A percentile compares a stretch with the other conserved stretches of the same genome.
These are phyloP conservation scores for Calonectris borealis DNA, from an alignment of 2,113 vertebrate species.

Conservation along the genomic window DNA sequence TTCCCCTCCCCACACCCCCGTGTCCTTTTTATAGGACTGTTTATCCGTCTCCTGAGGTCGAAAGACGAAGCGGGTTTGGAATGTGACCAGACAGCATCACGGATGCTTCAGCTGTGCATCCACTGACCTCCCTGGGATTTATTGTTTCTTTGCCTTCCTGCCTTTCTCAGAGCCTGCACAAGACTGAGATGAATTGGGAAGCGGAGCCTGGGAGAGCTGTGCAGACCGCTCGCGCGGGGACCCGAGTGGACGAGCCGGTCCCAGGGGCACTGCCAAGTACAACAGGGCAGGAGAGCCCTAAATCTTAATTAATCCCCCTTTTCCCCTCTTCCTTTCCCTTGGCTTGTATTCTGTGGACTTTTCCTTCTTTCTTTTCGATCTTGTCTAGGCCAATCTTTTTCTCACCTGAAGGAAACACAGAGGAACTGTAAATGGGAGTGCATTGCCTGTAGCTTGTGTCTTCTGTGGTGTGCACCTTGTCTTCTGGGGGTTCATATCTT, in stretches of 20 bases:
- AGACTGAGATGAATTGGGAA: neutral
- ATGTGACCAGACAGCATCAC: neutral
- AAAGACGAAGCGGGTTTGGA: neutral
- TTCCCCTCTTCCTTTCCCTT: neutral
- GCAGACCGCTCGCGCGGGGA: neutral
- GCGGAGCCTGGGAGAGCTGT: neutral
- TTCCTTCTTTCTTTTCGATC: neutral
- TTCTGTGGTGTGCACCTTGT: neutral
- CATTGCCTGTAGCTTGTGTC: neutral
- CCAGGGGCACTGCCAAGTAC: neutral
- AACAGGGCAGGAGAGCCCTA: neutral
- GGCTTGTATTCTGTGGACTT: neutral
- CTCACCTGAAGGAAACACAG: neutral
- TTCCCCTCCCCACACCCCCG: neutral
- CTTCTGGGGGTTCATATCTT: neutral
- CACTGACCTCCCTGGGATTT: slow-evolving; percentile 29
- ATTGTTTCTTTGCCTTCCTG: slow-evolving; percentile 32
- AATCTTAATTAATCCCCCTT: neutral
- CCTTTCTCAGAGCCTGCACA: neutral
- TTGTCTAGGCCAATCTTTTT: neutral
- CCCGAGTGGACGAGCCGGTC: neutral
- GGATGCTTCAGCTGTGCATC: slow-evolving; percentile 5
- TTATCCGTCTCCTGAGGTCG: neutral
- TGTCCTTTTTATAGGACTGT: slow-evolving; percentile 54
- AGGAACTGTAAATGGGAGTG: neutral